Percentiles rank a stretch among this genome's conserved stretches.
Evolutionary conservation across 2,113 vertebrate genomes (phyloP).

Genomic region (Ptyas mucosa): DNA sequence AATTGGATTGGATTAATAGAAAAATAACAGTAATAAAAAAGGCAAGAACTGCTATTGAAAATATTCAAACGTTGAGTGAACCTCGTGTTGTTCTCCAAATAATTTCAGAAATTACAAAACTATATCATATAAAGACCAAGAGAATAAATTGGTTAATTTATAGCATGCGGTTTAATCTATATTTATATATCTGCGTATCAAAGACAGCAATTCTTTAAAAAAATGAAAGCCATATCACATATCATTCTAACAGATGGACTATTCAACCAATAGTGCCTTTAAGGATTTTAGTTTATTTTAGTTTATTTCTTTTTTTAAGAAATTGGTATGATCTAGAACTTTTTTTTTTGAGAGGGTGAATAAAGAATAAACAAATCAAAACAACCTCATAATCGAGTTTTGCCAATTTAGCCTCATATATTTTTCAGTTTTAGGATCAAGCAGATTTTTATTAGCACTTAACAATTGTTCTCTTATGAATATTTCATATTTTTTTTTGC

Average conservation of each 20-base stretch:
- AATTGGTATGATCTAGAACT: not conserved
- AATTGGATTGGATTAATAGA: not conserved
- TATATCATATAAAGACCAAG: not conserved
- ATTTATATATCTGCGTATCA: not conserved
- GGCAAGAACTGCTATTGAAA: not conserved
- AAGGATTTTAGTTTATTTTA: not conserved
- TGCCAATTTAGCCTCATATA: not conserved
- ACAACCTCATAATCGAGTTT: not conserved
- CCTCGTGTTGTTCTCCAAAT: not conserved
- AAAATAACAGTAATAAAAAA: not conserved
- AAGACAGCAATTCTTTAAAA: not conserved
- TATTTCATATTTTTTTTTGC: not conserved
- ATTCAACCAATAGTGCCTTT: not conserved
- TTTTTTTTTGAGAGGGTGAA: not conserved
- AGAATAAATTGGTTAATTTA: not conserved
- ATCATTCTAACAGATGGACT: not conserved
- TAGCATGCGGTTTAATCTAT: not conserved
- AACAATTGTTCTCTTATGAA: not conserved
- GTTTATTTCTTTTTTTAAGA: not conserved
- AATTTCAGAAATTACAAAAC: not conserved
- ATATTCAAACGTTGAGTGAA: not conserved
- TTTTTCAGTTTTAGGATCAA: not conserved
- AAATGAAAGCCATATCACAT: not conserved
- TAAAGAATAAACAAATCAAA: not conserved
- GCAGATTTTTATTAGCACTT: not conserved